Percentiles rank a stretch among this genome's conserved stretches.
Conservation (phyloP, 1,140 invertebrate genomes). For the Drosophila burlai region DNA sequence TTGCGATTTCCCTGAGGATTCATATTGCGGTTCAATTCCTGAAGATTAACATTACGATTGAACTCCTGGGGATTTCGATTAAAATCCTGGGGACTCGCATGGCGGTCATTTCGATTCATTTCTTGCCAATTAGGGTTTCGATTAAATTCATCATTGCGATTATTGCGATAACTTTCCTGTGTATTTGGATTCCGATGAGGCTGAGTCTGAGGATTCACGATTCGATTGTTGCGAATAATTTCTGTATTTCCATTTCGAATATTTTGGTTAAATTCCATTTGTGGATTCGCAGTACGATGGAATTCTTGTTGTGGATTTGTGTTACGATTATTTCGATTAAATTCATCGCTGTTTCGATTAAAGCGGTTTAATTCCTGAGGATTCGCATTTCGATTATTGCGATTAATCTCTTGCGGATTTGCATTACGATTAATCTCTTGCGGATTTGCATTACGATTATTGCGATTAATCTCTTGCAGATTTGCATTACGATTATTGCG, state of each 20-base stretch:
- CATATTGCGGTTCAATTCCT: background rate
- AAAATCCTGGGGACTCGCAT: background rate
- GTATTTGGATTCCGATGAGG: background rate
- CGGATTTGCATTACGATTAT: conserved; percentile 5
- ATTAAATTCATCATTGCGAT: conserved; percentile 7
- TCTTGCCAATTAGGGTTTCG: background rate
- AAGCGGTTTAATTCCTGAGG: background rate
- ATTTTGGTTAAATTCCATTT: background rate
- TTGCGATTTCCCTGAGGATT: conserved; percentile 1
- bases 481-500: background rate
- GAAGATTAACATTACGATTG: background rate
- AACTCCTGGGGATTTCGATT: background rate
- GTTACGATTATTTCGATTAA: conserved; percentile 4
- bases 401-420: conserved; percentile 4
- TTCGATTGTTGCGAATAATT: background rate
- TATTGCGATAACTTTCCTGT: background rate
- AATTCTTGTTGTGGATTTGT: background rate
- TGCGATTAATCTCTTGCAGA: background rate
- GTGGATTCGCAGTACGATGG: background rate
- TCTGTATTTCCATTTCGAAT: no score
- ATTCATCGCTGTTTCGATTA: background rate
- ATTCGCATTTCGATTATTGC: background rate
- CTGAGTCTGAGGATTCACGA: background rate
- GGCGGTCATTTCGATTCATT: background rate
- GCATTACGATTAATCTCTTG: conserved; percentile 7